Evolutionary conservation across 1,140 invertebrate genomes (phyloP).

Genomic region (Drosophila elegans): DNA sequence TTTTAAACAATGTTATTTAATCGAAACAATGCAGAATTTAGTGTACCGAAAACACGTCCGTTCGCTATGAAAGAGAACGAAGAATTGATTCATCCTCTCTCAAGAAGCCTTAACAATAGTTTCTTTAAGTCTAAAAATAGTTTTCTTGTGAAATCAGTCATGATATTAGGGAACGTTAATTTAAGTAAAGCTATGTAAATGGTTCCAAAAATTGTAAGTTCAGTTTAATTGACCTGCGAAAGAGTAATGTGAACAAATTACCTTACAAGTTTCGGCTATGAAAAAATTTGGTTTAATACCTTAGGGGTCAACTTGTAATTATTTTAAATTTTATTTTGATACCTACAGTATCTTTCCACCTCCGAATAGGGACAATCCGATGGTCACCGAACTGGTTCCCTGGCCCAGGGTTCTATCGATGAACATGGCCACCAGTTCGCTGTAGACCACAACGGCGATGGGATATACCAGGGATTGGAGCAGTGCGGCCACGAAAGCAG

Average conservation of each 20-base stretch:
- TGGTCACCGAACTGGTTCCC: slow-evolving; percentile 82
- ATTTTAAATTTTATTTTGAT: background rate
- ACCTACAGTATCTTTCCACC: slow-evolving; percentile 87
- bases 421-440: slow-evolving; percentile 88
- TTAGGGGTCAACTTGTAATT: background rate
- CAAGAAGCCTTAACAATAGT: background rate
- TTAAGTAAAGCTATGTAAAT: background rate
- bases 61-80: background rate
- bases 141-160: background rate
- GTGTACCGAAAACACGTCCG: background rate
- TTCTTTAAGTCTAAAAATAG: slow-evolving; percentile 1
- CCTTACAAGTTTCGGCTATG: too few relatives aligned
- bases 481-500: slow-evolving; percentile 86
- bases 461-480: slow-evolving; percentile 88
- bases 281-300: background rate
- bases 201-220: background rate
- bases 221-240: background rate
- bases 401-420: slow-evolving; percentile 85
- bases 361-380: slow-evolving; percentile 84
- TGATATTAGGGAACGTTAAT: background rate
- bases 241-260: slow-evolving; percentile 1
- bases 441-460: slow-evolving; percentile 88
- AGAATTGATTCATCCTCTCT: slow-evolving; percentile 5
- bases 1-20: background rate
- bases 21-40: background rate